Evolutionary conservation across 1,140 invertebrate genomes (phyloP).

Genomic region (Drosophila auraria): DNA sequence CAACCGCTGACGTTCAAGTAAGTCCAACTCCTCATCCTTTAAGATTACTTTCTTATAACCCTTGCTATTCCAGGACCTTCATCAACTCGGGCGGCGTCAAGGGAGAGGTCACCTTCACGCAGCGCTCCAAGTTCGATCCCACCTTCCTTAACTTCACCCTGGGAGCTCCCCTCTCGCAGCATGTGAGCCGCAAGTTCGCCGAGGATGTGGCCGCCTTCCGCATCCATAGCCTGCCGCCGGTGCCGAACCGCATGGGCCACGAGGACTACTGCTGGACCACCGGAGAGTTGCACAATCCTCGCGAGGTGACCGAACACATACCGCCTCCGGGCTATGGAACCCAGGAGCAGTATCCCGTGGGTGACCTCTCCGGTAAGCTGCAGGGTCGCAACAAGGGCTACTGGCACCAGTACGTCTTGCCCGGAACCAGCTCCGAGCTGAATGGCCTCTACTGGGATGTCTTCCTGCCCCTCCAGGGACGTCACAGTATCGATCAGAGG

Average conservation of each 20-base stretch:
- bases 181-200: slow-evolving; percentile 81
- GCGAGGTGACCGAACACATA: slow-evolving; percentile 86
- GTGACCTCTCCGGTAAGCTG: slow-evolving; percentile 96
- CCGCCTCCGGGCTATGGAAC: slow-evolving; percentile 91
- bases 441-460: slow-evolving; percentile 92
- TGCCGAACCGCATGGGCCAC: slow-evolving; percentile 86
- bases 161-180: slow-evolving; percentile 75
- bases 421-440: slow-evolving; percentile 89
- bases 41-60: not conserved
- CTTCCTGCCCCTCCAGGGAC: slow-evolving; percentile 94
- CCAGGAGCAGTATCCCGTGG: slow-evolving; percentile 94
- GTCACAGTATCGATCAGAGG: slow-evolving; percentile 91
- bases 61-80: slow-evolving; percentile 86
- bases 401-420: slow-evolving; percentile 88
- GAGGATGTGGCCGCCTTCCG: slow-evolving; percentile 87
- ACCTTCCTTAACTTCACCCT: slow-evolving; percentile 93
- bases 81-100: slow-evolving; percentile 93
- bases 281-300: slow-evolving; percentile 90
- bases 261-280: slow-evolving; percentile 88
- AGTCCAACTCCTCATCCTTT: slow-evolving; percentile 60
- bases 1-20: slow-evolving; percentile 89
- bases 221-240: slow-evolving; percentile 90
- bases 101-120: slow-evolving; percentile 92
- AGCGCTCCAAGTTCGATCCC: slow-evolving; percentile 93
- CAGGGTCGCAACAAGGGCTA: slow-evolving; percentile 90